Percentiles rank a stretch among this genome's conserved stretches.
These are phyloP conservation scores for Apteryx owenii DNA, from an alignment of 2,113 vertebrate species.

Conservation along the genomic window DNA sequence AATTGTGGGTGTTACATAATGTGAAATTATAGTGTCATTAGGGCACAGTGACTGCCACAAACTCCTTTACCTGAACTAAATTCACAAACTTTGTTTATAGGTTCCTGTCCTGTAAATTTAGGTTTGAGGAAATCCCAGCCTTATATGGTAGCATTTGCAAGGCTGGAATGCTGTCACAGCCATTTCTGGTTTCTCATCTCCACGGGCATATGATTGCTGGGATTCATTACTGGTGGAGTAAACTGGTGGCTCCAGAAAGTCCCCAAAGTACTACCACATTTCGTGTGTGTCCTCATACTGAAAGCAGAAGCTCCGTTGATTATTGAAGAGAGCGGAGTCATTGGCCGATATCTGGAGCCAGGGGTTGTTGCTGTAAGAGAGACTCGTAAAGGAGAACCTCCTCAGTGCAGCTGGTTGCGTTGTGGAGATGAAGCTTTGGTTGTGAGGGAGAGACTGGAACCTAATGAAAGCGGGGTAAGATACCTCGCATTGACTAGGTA, in stretches of 20 bases:
- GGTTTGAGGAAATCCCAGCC: slow-evolving; percentile 60
- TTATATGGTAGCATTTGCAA: slow-evolving; percentile 56
- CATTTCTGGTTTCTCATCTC: slow-evolving; percentile 57
- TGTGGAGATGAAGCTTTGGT: slow-evolving; percentile 26
- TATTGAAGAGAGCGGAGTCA: background rate
- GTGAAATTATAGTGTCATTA: background rate
- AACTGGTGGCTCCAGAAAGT: slow-evolving; percentile 63
- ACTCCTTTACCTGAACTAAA: slow-evolving; percentile 39
- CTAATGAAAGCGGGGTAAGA: background rate
- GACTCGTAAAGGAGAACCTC: background rate
- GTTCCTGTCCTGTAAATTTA: slow-evolving; percentile 24
- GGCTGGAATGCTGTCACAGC: slow-evolving; percentile 61
- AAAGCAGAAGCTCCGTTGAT: slow-evolving; percentile 54
- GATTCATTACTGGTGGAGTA: slow-evolving; percentile 64
- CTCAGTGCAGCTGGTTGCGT: background rate
- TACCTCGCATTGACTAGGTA: background rate
- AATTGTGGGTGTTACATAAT: background rate
- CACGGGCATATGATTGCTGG: slow-evolving; percentile 31
- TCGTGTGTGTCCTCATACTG: slow-evolving; percentile 5
- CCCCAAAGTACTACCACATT: slow-evolving; percentile 35
- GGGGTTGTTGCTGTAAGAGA: background rate
- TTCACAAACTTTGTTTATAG: slow-evolving; percentile 22
- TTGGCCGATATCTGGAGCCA: background rate
- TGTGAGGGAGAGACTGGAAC: background rate
- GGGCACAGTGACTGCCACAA: background rate